These are phyloP conservation scores for Macaria liturata DNA, from an alignment of 2,888 invertebrate species.

Conservation along the genomic window DNA sequence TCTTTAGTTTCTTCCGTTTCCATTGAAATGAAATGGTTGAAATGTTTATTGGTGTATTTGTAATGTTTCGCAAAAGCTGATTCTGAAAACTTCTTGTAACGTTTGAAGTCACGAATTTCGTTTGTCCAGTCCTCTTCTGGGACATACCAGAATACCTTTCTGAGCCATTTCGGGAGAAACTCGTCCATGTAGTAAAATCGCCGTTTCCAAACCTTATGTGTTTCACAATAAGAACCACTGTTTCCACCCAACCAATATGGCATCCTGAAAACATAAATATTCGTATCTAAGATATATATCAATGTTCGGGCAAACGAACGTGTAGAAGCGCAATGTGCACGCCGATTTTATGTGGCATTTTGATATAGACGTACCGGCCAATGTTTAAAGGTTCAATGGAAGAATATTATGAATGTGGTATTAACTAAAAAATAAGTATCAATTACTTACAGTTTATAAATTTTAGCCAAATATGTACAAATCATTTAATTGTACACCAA, in stretches of 20 bases:
- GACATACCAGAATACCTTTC: constrained; percentile 49
- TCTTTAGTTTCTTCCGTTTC: constrained; percentile 12
- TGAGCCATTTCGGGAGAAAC: constrained; percentile 59
- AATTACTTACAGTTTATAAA: too few relatives aligned
- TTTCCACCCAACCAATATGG: constrained; percentile 59
- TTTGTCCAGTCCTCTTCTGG: constrained; percentile 53
- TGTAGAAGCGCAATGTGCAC: too few relatives aligned
- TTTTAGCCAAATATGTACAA: too few relatives aligned
- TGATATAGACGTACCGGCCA: too few relatives aligned
- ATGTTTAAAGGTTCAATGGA: too few relatives aligned
- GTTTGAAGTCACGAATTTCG: constrained; percentile 50
- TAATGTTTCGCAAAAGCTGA: constrained; percentile 58
- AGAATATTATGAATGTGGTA: too few relatives aligned
- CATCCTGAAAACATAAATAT: constrained; percentile 40
- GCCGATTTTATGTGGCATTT: too few relatives aligned
- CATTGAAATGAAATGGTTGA: constrained; percentile 12
- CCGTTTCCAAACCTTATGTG: constrained; percentile 57
- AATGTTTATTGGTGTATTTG: constrained; percentile 13
- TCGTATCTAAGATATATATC: background rate
- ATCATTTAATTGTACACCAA: too few relatives aligned
- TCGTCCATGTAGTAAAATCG: constrained; percentile 63
- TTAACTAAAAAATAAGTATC: too few relatives aligned
- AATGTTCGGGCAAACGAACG: too few relatives aligned
- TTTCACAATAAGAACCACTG: constrained; percentile 51
- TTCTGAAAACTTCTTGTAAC: constrained; percentile 56